Conservation (phyloP, 2,888 invertebrate genomes). For the Pantelozetes paolii region DNA sequence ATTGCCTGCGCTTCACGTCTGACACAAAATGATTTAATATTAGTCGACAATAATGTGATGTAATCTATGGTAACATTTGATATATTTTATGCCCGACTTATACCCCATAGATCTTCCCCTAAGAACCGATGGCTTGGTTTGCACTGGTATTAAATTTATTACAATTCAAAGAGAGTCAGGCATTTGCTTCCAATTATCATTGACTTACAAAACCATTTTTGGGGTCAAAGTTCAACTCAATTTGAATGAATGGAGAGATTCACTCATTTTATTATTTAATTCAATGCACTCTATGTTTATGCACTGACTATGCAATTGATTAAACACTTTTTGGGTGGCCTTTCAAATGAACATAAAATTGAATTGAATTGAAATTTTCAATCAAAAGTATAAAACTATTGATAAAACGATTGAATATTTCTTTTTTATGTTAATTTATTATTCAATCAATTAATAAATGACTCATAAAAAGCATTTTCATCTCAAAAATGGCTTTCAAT, state of each 20-base stretch:
- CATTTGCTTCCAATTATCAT: slow-evolving; percentile 16
- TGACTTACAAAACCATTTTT: slow-evolving; percentile 16
- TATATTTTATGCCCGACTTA: neutral
- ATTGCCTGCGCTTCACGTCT: neutral
- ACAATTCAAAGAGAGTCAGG: neutral
- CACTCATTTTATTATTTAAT: neutral
- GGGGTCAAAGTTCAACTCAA: slow-evolving; percentile 15
- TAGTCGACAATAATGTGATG: neutral
- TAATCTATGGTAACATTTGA: slow-evolving; percentile 9
- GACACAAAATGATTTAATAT: slow-evolving; percentile 25
- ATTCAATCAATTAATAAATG: slow-evolving; percentile 27
- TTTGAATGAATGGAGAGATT: slow-evolving; percentile 7
- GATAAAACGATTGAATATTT: neutral
- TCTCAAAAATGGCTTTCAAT: neutral
- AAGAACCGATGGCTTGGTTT: neutral
- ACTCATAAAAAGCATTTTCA: neutral
- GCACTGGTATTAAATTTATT: neutral
- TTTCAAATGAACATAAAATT: neutral
- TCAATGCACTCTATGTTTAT: slow-evolving; percentile 2
- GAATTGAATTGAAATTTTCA: slow-evolving; percentile 4
- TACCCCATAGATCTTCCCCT: neutral
- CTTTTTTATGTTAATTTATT: neutral
- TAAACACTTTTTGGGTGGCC: slow-evolving; percentile 17
- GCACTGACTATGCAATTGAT: neutral
- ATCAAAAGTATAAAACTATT: no score